phyloP scores from a whole-genome alignment of 2,113 vertebrate species.

The Taxidea taxus region DNA sequence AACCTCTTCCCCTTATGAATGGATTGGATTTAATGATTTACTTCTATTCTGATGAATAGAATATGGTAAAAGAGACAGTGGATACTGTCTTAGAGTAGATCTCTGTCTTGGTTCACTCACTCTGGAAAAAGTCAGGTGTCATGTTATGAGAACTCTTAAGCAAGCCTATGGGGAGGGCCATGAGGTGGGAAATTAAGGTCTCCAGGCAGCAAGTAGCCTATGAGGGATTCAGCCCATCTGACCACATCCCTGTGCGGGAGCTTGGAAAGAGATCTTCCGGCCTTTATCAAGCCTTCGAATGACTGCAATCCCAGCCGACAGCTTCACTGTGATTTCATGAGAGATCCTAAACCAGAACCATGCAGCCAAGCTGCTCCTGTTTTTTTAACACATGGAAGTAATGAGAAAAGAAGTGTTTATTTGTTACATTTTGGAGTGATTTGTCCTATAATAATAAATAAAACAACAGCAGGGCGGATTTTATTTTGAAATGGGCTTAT shows the following conservation, averaged over 20 bases:
- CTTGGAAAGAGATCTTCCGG: neutral
- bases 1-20: neutral
- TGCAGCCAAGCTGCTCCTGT: neutral
- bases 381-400: neutral
- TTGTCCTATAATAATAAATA: neutral
- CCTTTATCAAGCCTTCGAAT: neutral
- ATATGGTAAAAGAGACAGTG: neutral
- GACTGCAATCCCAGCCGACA: neutral
- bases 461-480: neutral
- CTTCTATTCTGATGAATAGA: neutral
- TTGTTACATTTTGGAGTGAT: neutral
- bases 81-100: neutral
- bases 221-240: neutral
- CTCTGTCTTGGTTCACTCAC: neutral
- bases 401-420: neutral
- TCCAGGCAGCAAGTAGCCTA: neutral
- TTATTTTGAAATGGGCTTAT: neutral
- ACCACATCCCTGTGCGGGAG: neutral
- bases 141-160: neutral
- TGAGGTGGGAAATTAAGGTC: neutral
- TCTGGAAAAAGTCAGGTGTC: neutral
- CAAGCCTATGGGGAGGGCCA: neutral
- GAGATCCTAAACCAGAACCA: neutral
- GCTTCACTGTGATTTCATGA: neutral
- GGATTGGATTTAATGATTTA: neutral